Conservation (phyloP, 2,888 invertebrate genomes). For the Hydroisotoma schaefferi region DNA sequence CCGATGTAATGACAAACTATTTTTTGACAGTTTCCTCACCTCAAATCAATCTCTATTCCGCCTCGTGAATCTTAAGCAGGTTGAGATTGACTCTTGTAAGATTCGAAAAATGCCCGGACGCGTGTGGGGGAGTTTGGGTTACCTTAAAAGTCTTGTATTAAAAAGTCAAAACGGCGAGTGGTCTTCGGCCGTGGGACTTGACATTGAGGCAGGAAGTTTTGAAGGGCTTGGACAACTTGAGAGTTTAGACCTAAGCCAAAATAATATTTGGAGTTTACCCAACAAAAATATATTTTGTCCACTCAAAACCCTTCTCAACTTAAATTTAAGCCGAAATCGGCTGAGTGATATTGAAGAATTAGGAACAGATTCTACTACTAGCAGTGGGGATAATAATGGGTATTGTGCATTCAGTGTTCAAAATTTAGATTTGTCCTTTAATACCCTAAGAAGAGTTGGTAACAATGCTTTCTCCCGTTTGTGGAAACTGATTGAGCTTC, state of each 20-base stretch:
- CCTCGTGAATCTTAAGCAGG: slow-evolving; percentile 49
- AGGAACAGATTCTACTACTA: slow-evolving; percentile 51
- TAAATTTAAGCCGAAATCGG: slow-evolving; percentile 82
- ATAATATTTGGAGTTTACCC: slow-evolving; percentile 84
- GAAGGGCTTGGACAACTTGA: slow-evolving; percentile 71
- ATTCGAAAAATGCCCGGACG: slow-evolving; percentile 49
- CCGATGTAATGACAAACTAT: slow-evolving; percentile 71
- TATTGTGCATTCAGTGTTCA: slow-evolving; percentile 63
- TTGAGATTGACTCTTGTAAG: slow-evolving; percentile 51
- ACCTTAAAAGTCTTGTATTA: slow-evolving; percentile 77
- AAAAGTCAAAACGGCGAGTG: slow-evolving; percentile 77
- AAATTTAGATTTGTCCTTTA: slow-evolving; percentile 71
- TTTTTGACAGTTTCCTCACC: slow-evolving; percentile 73
- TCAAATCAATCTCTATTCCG: slow-evolving; percentile 55
- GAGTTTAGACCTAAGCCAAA: slow-evolving; percentile 76
- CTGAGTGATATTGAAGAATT: slow-evolving; percentile 71
- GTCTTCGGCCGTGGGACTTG: slow-evolving; percentile 73
- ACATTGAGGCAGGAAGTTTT: slow-evolving; percentile 70
- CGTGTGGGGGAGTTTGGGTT: slow-evolving; percentile 50
- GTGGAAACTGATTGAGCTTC: slow-evolving; percentile 69
- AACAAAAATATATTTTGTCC: slow-evolving; percentile 79
- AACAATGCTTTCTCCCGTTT: slow-evolving; percentile 67
- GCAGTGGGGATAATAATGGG: slow-evolving; percentile 50
- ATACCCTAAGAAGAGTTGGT: slow-evolving; percentile 66
- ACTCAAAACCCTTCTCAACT: slow-evolving; percentile 68